Conservation (phyloP, 1,140 invertebrate species). For the Apis florea region DNA sequence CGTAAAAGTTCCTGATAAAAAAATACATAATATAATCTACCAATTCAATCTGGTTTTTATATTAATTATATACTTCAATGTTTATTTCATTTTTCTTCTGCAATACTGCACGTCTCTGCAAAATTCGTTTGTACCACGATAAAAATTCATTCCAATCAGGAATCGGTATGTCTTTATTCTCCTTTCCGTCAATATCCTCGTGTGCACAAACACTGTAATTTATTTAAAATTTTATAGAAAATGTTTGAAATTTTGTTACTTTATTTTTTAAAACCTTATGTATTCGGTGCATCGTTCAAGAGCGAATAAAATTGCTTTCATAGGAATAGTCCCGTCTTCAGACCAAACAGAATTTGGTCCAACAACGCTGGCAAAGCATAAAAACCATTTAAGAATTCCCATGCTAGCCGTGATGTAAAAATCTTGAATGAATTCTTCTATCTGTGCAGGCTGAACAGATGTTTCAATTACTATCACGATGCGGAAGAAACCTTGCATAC, state of each 20-base stretch:
- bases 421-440: conserved; percentile 86
- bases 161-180: not conserved
- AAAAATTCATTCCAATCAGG: conserved; percentile 53
- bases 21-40: not conserved
- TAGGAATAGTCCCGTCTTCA: conserved; percentile 69
- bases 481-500: conserved; percentile 70
- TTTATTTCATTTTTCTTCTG: conserved; percentile 34
- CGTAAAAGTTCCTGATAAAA: conserved; percentile 62
- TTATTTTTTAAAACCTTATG: conserved; percentile 66
- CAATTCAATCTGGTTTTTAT: not conserved
- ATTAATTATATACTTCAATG: conserved; percentile 31
- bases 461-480: not conserved
- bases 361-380: conserved; percentile 66
- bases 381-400: conserved; percentile 82
- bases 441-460: conserved; percentile 78
- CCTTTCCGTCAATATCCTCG: conserved; percentile 49
- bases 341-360: conserved; percentile 49
- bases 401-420: conserved; percentile 84
- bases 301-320: conserved; percentile 80
- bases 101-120: conserved; percentile 38
- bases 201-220: conserved; percentile 39
- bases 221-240: not conserved
- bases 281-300: conserved; percentile 81
- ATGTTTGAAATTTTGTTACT: not conserved
- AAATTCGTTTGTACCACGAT: conserved; percentile 43